Evolutionary conservation across 2,797 vertebrate species (phyloP).

Genomic region (Halcyon leucocephala): DNA sequence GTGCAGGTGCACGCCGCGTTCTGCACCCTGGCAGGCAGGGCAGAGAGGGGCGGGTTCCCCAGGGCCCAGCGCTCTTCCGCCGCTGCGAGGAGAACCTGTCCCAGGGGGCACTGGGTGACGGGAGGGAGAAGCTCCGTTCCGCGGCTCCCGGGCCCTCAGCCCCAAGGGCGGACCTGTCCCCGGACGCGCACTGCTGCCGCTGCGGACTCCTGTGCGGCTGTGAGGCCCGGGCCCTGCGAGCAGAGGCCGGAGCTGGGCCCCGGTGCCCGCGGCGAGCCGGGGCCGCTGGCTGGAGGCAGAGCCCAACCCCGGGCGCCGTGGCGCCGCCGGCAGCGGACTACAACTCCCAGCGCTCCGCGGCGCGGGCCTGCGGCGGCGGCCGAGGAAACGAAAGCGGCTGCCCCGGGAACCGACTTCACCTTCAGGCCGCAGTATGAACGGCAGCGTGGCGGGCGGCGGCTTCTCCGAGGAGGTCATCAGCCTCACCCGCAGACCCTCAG

Average conservation of each 20-base stretch:
- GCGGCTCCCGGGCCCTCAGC: too few species aligned
- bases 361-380: constrained; percentile 2
- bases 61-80: rapidly evolving
- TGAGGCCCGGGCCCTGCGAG: neutral
- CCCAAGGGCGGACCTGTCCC: too few species aligned
- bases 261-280: neutral
- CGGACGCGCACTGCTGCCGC: neutral
- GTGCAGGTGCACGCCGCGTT: neutral
- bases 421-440: constrained; percentile 70
- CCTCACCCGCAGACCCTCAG: constrained; percentile 78
- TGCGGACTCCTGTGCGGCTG: too few species aligned
- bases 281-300: neutral
- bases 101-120: rapidly evolving
- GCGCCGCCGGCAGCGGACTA: constrained; percentile 31
- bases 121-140: too few species aligned
- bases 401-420: neutral
- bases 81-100: neutral
- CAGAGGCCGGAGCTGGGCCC: neutral
- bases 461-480: constrained; percentile 75
- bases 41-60: too few species aligned
- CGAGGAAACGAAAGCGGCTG: constrained; percentile 11
- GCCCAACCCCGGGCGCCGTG: neutral
- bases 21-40: neutral
- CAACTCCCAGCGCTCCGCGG: constrained; percentile 66
- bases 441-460: constrained; percentile 54